Base-by-base conservation (phyloP, 2,888 invertebrate species). In the Hirtodrosophila confusa region DNA sequence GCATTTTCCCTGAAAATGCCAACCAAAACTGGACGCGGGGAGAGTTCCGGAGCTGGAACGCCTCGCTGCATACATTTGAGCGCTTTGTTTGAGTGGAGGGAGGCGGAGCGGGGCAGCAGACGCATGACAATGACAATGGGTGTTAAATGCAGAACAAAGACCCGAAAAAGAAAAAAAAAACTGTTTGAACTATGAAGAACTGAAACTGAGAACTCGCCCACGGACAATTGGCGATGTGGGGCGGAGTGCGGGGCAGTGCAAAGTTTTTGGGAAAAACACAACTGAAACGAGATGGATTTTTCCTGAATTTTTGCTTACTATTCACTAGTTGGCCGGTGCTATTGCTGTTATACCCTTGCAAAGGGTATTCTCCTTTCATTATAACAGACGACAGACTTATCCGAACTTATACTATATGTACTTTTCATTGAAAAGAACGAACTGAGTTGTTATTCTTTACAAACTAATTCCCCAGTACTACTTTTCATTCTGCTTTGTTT, bases 41-140 rank as follows among this genome's bases (percentile, higher is more conserved):
- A 17, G 17, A 17, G 17, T 17, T 17, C 27, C 56, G 37, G 35
- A 48, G 17, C 33, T 36, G 17, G 43, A 58, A 50, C 60, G 54
- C 45, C 33, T 33, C 23, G 29, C 9, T 72, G 77, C 77, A 74
- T 74, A 63, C 51, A 76, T 76, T 76, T 45, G 36, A 31, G 33
- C 35, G 49, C 49, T 71, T 70, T 44, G 36, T 49, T 23, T 31
- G 39, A 37, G 27, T 12, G 9, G 17, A 17, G 17, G 11, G 5
- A n/a, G 17, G 35, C 6, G 31, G 33, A 17, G 10, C 27, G 8
- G 33, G 37, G 12, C 5, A 12, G 6, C 0, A 2, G 36, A 9
- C n/a, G 43, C 17, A 44, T 44, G 57, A 69, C 56, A 55, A 27
- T 45, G 66, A 64, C 60, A 70, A 66, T 58, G 27, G 27, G 39